Evolutionary conservation across 2,113 vertebrate genomes (phyloP).

Genomic region (Mesocricetus auratus): DNA sequence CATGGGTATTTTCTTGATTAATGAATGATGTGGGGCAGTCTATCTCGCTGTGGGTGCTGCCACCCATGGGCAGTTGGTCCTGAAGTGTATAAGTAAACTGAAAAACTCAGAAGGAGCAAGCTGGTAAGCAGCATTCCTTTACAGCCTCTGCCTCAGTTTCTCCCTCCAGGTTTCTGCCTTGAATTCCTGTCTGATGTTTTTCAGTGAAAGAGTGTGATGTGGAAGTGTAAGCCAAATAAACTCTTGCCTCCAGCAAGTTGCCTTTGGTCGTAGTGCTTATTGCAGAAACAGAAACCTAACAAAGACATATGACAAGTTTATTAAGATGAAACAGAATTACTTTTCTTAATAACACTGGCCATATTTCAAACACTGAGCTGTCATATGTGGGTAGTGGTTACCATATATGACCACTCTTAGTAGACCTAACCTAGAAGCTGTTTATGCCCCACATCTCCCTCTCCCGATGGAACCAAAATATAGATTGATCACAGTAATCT

Average conservation of each 20-base stretch:
- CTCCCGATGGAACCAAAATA: neutral
- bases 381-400: neutral
- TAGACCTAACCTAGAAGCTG: neutral
- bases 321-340: slow-evolving; percentile 47
- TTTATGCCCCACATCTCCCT: neutral
- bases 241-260: neutral
- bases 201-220: neutral
- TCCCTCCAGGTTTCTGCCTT: neutral
- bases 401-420: neutral
- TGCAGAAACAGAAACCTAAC: neutral
- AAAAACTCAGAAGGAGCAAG: neutral
- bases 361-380: neutral
- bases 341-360: neutral
- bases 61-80: neutral
- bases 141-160: neutral
- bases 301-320: slow-evolving; percentile 2
- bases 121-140: neutral
- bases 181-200: neutral
- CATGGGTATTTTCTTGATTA: neutral
- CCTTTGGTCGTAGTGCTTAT: neutral
- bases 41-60: neutral
- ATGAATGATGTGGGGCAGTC: neutral
- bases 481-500: neutral
- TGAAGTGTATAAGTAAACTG: neutral
- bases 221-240: neutral